Evolutionary conservation across 2,797 vertebrate species (phyloP).

Genomic region (Ceyx erithaca): DNA sequence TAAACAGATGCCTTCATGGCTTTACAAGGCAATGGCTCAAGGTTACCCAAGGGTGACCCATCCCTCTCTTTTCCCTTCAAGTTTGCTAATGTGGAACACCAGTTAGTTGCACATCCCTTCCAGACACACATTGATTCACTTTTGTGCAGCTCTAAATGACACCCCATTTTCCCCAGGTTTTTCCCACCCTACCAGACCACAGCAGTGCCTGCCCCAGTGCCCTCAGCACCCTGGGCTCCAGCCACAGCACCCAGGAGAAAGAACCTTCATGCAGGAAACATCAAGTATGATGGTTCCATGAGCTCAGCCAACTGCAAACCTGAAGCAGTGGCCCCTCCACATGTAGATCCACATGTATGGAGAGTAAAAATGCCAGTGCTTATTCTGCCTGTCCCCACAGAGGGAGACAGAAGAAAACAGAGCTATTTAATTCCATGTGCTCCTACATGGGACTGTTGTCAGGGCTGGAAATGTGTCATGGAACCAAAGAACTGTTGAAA

Average conservation of each 20-base stretch:
- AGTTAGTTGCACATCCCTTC: neutral
- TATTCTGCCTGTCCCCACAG: neutral
- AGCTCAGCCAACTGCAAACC: neutral
- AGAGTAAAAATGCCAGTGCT: neutral
- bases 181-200: neutral
- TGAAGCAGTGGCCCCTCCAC: neutral
- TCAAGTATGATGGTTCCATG: neutral
- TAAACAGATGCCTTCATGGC: neutral
- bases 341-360: accelerated
- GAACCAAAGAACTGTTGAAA: neutral
- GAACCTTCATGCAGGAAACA: neutral
- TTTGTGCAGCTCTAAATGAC: neutral
- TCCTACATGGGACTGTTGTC: neutral
- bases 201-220: neutral
- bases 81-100: neutral
- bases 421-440: neutral
- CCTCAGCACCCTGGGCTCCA: neutral
- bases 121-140: neutral
- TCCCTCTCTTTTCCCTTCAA: neutral
- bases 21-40: constrained; percentile 17
- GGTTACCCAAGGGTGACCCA: neutral
- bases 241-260: neutral
- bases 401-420: neutral
- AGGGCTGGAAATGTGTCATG: neutral
- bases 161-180: neutral